Conservation (phyloP, 1,140 invertebrate genomes). For the Drosophila melanica region DNA sequence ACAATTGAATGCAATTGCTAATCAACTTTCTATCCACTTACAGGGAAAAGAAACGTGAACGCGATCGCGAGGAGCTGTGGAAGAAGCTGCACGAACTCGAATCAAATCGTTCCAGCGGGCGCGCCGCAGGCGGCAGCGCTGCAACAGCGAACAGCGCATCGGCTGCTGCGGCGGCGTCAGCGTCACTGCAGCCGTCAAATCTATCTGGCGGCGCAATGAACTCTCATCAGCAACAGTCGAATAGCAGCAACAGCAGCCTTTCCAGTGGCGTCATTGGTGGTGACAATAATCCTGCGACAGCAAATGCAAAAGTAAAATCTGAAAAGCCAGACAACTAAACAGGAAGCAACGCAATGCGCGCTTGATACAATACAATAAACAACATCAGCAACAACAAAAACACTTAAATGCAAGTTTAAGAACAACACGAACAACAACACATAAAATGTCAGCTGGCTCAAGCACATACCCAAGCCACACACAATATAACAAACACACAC, state of each 20-base stretch:
- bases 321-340: slow-evolving; percentile 70
- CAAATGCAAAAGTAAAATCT: slow-evolving; percentile 71
- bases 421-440: slow-evolving; percentile 40
- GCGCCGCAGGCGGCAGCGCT: slow-evolving; percentile 71
- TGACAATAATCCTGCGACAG: slow-evolving; percentile 82
- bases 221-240: slow-evolving; percentile 83
- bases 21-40: slow-evolving; percentile 39
- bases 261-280: slow-evolving; percentile 59
- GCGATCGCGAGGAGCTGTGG: slow-evolving; percentile 97
- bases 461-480: slow-evolving; percentile 16
- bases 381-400: slow-evolving; percentile 13
- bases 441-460: slow-evolving; percentile 40
- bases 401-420: slow-evolving; percentile 43
- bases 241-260: slow-evolving; percentile 74
- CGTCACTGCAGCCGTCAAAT: slow-evolving; percentile 58
- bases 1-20: background rate
- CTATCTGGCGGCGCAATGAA: slow-evolving; percentile 57
- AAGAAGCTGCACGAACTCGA: slow-evolving; percentile 94
- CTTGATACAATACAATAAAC: slow-evolving; percentile 47
- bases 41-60: slow-evolving; percentile 97
- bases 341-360: slow-evolving; percentile 58
- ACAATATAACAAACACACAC: background rate
- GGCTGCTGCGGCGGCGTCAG: slow-evolving; percentile 42
- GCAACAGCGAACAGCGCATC: slow-evolving; percentile 63
- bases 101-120: slow-evolving; percentile 83